Evolutionary conservation across 2,113 vertebrate species (phyloP), one percentile per base, ranked within the genome.

Genomic region (Plectropomus leopardus): DNA sequence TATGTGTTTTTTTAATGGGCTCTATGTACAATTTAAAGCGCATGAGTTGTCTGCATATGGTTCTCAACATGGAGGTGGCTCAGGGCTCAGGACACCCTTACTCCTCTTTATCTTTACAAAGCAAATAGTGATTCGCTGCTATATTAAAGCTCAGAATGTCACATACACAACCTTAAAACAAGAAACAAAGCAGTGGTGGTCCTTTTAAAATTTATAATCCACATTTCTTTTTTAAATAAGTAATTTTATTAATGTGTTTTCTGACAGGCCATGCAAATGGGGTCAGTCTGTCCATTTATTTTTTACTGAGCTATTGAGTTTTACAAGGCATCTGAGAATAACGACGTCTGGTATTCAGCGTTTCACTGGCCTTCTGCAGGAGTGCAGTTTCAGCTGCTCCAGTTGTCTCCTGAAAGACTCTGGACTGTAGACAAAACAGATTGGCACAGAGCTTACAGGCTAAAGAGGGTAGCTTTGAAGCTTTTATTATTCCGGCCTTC

Each of bases 291-390:
- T 72, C 58, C 34, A 61, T 83, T 60, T 63, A 75, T 88, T 59
- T 40, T 59, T 5, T 76, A 61, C 28, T 57, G 66, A 55, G 66
- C 75, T 55, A 66, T 51, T 63, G 55, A 78, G 51, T 78, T 92
- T 89, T 86, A 89, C 69, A 75, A 81, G 81, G 54, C 76, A 76
- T 76, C 51, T 76, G 80, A 90, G 82, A 84, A 69, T 70, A 88
- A 82, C 87, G 76, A 89, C 19, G 85, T 92, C 85, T 84, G 88
- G 84, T 82, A 88, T 88, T 89, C 68, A 83, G 72, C 30, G 7
- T 88, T 89, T 89, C 63, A 83, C 73, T 64, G 80, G 78, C 70
- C 80, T 42, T 75, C 59, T 42, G 81, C 68, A 76, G 71, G 67
- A 73, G 80, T 57, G 53, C 57, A 42, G 73, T 87, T 85, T 86